Base-by-base conservation (phyloP, 2,797 vertebrate species). In the Streptopelia turtur region DNA sequence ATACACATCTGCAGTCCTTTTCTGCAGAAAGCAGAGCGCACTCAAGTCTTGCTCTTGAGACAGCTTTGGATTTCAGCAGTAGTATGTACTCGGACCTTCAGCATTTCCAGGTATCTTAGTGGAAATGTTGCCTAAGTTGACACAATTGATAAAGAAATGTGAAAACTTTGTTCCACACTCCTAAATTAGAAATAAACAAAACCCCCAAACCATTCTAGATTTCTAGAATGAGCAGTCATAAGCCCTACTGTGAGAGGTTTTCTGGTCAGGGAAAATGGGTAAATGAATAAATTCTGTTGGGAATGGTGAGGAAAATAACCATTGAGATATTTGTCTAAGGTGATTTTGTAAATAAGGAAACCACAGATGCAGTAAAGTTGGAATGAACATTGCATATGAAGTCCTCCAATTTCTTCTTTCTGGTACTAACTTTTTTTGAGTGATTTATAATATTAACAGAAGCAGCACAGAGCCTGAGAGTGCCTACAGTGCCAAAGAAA, bases 311-410 rank as follows among this genome's bases (percentile, higher is more conserved):
- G 60, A 81, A 75, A 59, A 3, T 11, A 80, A 55, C 4, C 3
- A n/a, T 60, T 41, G 35, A 89, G 21, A 2, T 28, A 45, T 63
- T 92, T 91, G 89, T 60, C 50, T 28, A 56, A 76, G 9, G 6
- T 28, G 74, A 87, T 21, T 70, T 66, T 80, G n/a, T 63, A 91
- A 91, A 83, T 60, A 87, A 37, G 24, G 39, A 88, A 93, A 61
- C 6, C 20, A 49, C 10, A 68, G 11, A 49, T 74, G 9, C 35
- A 56, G 7, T 35, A 45, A 82, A 60, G 7, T 49, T 71, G 35
- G 28, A 74, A 83, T 83, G 16, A 60, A 33, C 53, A 43, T 21
- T 80, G 4, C 1, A 9, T 60, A 50, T 83, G 21, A 85, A 80
- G 10, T 21, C 10, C 15, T 94, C 52, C 77, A 75, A 3, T 82